Percentiles rank a stretch among this genome's conserved stretches.
Conservation (phyloP, 2,888 invertebrate genomes). For the Limnephilus lunatus region DNA sequence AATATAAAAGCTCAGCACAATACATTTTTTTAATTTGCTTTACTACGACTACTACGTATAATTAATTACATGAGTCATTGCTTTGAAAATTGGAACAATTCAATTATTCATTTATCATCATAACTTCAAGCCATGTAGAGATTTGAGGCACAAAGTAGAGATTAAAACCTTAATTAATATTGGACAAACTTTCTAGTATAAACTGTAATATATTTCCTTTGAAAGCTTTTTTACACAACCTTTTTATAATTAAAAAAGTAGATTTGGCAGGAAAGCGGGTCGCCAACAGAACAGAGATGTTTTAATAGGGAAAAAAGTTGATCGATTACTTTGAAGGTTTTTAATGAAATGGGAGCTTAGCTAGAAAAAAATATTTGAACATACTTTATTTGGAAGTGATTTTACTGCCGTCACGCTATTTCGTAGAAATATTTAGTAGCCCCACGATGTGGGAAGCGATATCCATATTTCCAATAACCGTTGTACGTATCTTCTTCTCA, state of each 20-base stretch:
- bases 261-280: not conserved
- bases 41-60: too few species aligned
- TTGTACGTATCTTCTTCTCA: too few species aligned
- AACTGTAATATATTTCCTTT: not conserved
- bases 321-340: not conserved
- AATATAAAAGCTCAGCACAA: not conserved
- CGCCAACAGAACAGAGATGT: not conserved
- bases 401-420: not conserved
- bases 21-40: not conserved
- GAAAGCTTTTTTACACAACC: not conserved
- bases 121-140: not conserved
- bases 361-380: not conserved
- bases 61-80: not conserved
- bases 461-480: too few species aligned
- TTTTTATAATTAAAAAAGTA: not conserved
- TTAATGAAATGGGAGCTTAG: not conserved
- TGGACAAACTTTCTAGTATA: not conserved
- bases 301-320: not conserved
- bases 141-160: not conserved
- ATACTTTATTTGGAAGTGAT: not conserved
- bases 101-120: not conserved
- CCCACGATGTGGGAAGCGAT: not conserved
- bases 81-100: not conserved
- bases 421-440: not conserved
- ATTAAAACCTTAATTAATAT: not conserved